Evolutionary conservation across 2,797 vertebrate species (phyloP).

Genomic region (Sorex maritimensis): DNA sequence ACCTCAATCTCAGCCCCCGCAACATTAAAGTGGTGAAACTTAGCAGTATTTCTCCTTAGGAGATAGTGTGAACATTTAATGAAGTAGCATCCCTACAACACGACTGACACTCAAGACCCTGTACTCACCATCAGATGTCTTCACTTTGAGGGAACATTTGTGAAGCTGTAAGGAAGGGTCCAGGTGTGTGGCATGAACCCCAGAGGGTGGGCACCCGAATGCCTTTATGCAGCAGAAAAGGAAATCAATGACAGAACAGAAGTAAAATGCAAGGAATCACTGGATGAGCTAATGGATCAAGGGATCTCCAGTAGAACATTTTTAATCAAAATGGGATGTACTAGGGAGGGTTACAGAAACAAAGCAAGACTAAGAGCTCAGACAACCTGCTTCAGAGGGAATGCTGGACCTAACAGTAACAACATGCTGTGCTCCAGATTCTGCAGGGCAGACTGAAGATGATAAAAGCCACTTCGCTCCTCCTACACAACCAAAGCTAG

Average conservation of each 20-base stretch:
- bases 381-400: neutral
- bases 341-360: neutral
- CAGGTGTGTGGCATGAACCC: neutral
- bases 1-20: conserved; percentile 38
- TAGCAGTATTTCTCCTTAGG: neutral
- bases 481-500: neutral
- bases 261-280: neutral
- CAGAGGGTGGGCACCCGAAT: neutral
- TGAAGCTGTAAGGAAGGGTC: neutral
- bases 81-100: neutral
- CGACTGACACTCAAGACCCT: neutral
- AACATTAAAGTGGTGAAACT: neutral
- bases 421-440: neutral
- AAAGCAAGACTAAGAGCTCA: neutral
- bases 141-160: neutral
- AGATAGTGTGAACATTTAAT: conserved; percentile 20
- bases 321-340: neutral
- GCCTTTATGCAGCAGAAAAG: neutral
- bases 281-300: neutral
- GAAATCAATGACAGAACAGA: neutral
- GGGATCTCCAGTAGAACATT: neutral
- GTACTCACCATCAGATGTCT: neutral
- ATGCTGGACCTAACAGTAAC: neutral
- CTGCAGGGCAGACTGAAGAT: neutral
- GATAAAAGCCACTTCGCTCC: neutral